Conservation (phyloP, 1,140 invertebrate genomes). For the Ostrea edulis region DNA sequence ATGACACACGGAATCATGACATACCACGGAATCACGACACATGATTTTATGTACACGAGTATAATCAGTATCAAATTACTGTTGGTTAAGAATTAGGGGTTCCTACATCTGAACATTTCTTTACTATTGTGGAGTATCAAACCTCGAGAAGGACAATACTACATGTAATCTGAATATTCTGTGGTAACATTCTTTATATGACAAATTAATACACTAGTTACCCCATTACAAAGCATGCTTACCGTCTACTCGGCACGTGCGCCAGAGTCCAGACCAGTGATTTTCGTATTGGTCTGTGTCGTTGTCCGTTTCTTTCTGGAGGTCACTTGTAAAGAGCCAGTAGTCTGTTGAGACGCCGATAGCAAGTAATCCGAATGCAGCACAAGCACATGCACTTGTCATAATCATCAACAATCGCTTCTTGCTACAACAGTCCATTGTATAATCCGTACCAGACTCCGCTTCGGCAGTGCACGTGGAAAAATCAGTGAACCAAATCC, state of each 20-base stretch:
- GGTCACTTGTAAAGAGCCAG: slow-evolving; percentile 76
- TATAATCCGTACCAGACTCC: slow-evolving; percentile 54
- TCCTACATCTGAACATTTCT: not conserved
- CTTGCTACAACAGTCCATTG: slow-evolving; percentile 77
- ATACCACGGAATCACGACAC: no score
- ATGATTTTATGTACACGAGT: not conserved
- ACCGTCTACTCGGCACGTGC: slow-evolving; percentile 72
- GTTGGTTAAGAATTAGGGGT: not conserved
- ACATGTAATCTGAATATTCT: not conserved
- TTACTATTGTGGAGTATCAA: not conserved
- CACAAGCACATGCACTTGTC: slow-evolving; percentile 78
- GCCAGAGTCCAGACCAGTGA: slow-evolving; percentile 77
- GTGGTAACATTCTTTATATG: not conserved
- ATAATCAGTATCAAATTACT: slow-evolving; percentile 4
- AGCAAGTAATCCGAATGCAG: slow-evolving; percentile 77
- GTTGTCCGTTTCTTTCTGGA: slow-evolving; percentile 60
- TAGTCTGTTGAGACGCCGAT: slow-evolving; percentile 78
- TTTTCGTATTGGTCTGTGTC: slow-evolving; percentile 66
- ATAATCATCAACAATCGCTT: slow-evolving; percentile 75
- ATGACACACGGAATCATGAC: not conserved
- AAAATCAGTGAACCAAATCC: slow-evolving; percentile 45
- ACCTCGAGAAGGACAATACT: not conserved
- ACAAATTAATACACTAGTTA: not conserved
- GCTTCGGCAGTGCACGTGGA: slow-evolving; percentile 37
- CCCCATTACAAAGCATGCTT: slow-evolving; percentile 56